Conservation (phyloP, 2,113 vertebrate genomes). For the Cynopterus brachyotis region DNA sequence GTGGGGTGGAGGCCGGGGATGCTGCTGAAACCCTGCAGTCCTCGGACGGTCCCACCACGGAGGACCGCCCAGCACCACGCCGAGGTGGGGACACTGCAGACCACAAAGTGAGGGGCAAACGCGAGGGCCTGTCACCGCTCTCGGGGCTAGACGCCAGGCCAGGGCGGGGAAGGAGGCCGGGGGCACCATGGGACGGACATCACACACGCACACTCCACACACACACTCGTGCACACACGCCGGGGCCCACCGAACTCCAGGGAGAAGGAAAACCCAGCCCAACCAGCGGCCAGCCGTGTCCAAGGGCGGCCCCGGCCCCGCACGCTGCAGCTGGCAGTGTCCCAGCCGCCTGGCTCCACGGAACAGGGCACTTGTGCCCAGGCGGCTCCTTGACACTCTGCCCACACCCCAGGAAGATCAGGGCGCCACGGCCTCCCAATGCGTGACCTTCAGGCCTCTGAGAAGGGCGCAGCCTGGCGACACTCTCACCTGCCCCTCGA, state of each 20-base stretch:
- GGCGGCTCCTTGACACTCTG: accelerated
- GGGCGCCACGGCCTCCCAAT: accelerated
- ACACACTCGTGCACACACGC: accelerated
- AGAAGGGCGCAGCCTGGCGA: background rate
- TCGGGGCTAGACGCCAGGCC: accelerated
- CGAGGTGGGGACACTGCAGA: accelerated
- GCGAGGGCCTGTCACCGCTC: accelerated
- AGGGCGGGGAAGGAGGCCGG: background rate
- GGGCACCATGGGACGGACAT: too few species aligned
- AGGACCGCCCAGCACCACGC: accelerated
- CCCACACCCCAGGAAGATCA: background rate
- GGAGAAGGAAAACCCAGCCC: background rate
- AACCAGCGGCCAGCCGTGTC: accelerated
- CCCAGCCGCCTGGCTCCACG: accelerated
- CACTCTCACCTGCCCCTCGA: background rate
- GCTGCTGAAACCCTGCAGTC: accelerated
- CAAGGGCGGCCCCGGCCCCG: background rate
- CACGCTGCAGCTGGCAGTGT: background rate
- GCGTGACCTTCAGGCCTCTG: background rate
- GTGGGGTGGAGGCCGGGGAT: background rate
- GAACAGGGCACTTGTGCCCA: accelerated
- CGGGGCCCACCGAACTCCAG: accelerated
- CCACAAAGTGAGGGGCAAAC: accelerated
- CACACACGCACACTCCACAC: too few species aligned
- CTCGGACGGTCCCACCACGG: accelerated